Evolutionary conservation across 2,113 vertebrate species (phyloP).

Genomic region (Aix galericulata): DNA sequence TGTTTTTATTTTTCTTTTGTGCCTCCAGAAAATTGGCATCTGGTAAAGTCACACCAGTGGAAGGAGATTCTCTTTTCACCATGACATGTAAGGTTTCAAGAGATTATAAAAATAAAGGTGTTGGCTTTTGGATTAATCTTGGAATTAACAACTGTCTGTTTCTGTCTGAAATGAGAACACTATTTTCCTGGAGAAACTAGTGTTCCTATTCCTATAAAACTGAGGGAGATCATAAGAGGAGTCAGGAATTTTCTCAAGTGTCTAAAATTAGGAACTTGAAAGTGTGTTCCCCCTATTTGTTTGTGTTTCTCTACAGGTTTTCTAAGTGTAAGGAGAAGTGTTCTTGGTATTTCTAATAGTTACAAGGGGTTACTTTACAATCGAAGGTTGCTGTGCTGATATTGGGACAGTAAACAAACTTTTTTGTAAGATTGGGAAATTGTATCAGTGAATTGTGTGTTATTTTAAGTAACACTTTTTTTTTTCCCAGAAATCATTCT

Average conservation of each 20-base stretch:
- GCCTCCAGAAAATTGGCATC: neutral
- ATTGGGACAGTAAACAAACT: neutral
- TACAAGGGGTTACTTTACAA: neutral
- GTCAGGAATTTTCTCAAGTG: neutral
- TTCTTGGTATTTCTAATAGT: neutral
- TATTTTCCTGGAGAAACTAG: neutral
- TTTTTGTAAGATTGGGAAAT: neutral
- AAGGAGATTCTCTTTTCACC: neutral
- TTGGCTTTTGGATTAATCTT: neutral
- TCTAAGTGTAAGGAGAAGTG: neutral
- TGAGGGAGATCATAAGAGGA: neutral
- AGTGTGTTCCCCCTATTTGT: neutral
- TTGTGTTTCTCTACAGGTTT: neutral
- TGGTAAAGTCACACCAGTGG: neutral
- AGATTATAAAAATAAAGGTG: neutral
- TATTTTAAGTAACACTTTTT: conserved; percentile 27
- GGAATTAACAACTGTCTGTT: neutral
- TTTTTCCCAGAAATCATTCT: conserved; percentile 4
- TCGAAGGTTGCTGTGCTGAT: neutral
- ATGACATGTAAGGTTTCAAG: neutral
- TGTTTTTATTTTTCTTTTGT: neutral
- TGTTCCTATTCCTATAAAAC: neutral
- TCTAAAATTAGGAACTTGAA: neutral
- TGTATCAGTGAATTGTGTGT: neutral
- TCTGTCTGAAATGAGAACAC: neutral